These are phyloP conservation scores for Hybos culiciformis DNA, from an alignment of 2,888 invertebrate species.

Conservation along the genomic window DNA sequence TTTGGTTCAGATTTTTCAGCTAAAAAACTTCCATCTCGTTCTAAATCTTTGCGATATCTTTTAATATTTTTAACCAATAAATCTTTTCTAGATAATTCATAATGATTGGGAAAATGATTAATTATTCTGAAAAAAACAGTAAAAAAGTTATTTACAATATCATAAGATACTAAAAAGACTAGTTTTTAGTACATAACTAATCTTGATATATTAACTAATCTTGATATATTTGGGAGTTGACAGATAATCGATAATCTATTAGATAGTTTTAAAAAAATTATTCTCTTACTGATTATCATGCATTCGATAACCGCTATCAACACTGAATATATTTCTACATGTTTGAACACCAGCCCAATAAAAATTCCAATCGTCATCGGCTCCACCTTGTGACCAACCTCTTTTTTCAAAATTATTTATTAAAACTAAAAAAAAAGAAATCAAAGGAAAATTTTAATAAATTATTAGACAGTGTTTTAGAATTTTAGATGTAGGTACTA, in stretches of 20 bases:
- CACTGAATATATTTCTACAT: conserved; percentile 81
- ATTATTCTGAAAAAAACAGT: conserved; percentile 48
- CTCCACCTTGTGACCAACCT: conserved; percentile 69
- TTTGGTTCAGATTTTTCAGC: conserved; percentile 55
- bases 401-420: conserved; percentile 84
- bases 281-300: conserved; percentile 72
- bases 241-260: too few species aligned
- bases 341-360: conserved; percentile 90
- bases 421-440: too few species aligned
- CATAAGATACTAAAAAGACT: not conserved
- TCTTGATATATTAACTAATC: too few species aligned
- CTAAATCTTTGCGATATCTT: conserved; percentile 81
- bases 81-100: conserved; percentile 91
- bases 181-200: too few species aligned
- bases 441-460: too few species aligned
- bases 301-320: conserved; percentile 84
- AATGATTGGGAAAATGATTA: conserved; percentile 94
- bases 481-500: too few species aligned
- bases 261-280: not conserved
- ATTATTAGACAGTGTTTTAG: too few species aligned
- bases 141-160: not conserved
- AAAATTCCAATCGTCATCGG: conserved; percentile 91
- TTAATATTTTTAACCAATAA: conserved; percentile 92
- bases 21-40: conserved; percentile 74
- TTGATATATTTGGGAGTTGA: too few species aligned